Evolutionary conservation across 2,888 invertebrate genomes (phyloP).

Genomic region (Papilio demoleus): DNA sequence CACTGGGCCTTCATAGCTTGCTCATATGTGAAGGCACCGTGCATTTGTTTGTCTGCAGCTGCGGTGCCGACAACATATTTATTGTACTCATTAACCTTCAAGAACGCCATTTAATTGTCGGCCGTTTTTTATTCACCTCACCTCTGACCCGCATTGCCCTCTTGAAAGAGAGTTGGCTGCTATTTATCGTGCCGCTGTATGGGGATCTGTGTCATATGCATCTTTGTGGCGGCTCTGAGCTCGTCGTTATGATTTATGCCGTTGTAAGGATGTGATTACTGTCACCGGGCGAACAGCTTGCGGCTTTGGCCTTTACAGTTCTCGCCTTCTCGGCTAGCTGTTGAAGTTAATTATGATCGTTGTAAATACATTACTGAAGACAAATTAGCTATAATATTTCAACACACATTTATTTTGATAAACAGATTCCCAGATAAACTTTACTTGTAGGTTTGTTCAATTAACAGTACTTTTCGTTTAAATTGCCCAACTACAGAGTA

Average conservation of each 20-base stretch:
- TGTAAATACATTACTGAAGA: constrained; percentile 48
- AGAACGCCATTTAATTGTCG: constrained; percentile 84
- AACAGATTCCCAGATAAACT: not conserved
- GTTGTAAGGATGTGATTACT: constrained; percentile 78
- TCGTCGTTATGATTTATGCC: constrained; percentile 76
- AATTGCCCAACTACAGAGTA: constrained; percentile 44
- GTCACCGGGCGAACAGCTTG: constrained; percentile 60
- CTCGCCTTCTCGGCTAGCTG: constrained; percentile 39
- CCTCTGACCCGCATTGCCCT: constrained; percentile 82
- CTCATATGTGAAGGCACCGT: constrained; percentile 76
- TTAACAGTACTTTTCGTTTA: constrained; percentile 50
- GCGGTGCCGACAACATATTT: constrained; percentile 83
- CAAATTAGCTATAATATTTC: constrained; percentile 33
- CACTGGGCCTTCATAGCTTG: constrained; percentile 58
- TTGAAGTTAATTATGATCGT: constrained; percentile 45
- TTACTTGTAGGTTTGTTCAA: constrained; percentile 32
- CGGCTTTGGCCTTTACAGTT: constrained; percentile 35
- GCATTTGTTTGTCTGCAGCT: constrained; percentile 82
- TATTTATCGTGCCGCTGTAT: constrained; percentile 77
- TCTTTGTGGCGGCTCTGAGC: constrained; percentile 79
- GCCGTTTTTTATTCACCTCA: constrained; percentile 83
- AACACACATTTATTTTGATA: constrained; percentile 13
- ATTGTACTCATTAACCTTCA: constrained; percentile 84
- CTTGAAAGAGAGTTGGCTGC: constrained; percentile 81
- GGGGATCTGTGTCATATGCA: constrained; percentile 78